Evolutionary conservation across 2,797 vertebrate genomes (phyloP), one percentile per base, ranked within the genome.

Genomic region (Mionectes olivaceus): DNA sequence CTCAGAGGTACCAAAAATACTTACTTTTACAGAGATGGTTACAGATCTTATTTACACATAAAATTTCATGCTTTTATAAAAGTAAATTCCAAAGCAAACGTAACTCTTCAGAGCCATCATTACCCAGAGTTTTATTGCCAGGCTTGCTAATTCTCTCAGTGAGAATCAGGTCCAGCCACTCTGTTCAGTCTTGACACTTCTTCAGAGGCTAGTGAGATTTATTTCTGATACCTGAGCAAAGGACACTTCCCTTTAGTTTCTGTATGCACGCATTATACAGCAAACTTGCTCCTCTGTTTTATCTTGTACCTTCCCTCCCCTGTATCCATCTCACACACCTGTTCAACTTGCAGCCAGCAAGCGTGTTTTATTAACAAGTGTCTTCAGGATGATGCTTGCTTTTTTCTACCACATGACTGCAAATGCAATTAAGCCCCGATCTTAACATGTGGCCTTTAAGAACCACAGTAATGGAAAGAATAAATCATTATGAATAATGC

Each of bases 21-120:
- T 70, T 60, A 71, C 41, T 53, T 94, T 87, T 33, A 27, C 59
- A 85, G n/a, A 75, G n/a, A n/a, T 27, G 12, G 49, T 65, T 92
- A 64, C 33, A 84, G 83, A 69, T 75, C 68, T 90, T 65, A 52
- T 77, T 94, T 75, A 61, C 53, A 85, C 19, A 22, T 60, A 87
- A 77, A 73, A 74, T 89, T 30, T 74, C 41, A 90, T 67, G 37
- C 52, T 95, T 97, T 96, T 95, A 94, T 90, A 88, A 90, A 95
- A 92, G 89, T 65, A 71, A 94, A 96, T 97, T 97, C 96, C 90
- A 91, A 84, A 91, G 89, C 57, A 93, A 95, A 96, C 92, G 64
- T 84, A 95, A 89, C 46, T 88, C 65, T 87, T 83, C 55, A 64
- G 93, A 95, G 41, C 16, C 27, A 87, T 90, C 73, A 30, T 79